These are phyloP conservation scores for Empidonax alnorum DNA, from an alignment of 2,113 vertebrate genomes.

Conservation along the genomic window DNA sequence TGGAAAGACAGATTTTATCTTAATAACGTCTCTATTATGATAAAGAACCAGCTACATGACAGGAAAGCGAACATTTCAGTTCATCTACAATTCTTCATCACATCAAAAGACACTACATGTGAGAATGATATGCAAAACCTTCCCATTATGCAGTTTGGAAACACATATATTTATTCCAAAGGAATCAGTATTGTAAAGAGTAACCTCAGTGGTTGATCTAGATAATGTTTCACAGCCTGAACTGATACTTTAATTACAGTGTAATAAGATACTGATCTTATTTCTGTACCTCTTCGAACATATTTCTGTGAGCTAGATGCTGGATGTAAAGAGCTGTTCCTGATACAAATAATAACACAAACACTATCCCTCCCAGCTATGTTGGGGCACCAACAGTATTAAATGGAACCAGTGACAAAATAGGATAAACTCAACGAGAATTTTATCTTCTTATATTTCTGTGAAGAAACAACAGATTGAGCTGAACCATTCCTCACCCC, in stretches of 20 bases:
- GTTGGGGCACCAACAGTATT: slow-evolving; percentile 28
- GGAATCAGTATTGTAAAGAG: neutral
- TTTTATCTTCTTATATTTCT: neutral
- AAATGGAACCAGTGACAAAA: neutral
- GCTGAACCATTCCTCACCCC: neutral
- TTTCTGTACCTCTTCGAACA: slow-evolving; percentile 6
- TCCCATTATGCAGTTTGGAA: slow-evolving; percentile 34
- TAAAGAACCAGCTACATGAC: slow-evolving; percentile 68
- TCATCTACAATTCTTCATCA: slow-evolving; percentile 58
- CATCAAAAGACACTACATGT: slow-evolving; percentile 49
- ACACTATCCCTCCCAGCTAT: neutral
- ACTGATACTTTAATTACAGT: slow-evolving; percentile 62
- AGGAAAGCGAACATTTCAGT: slow-evolving; percentile 63
- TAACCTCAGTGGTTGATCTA: slow-evolving; percentile 43
- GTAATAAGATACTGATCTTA: slow-evolving; percentile 48
- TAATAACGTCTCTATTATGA: slow-evolving; percentile 76
- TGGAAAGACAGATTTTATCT: slow-evolving; percentile 77
- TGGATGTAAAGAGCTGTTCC: neutral
- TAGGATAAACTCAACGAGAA: neutral
- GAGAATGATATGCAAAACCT: slow-evolving; percentile 23
- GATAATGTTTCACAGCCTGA: slow-evolving; percentile 53
- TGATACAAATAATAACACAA: neutral
- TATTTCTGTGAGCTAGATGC: slow-evolving; percentile 23
- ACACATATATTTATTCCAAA: slow-evolving; percentile 22
- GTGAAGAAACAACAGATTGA: neutral